Evolutionary conservation across 2,113 vertebrate genomes (phyloP).

Genomic region (Perca schrenkii): DNA sequence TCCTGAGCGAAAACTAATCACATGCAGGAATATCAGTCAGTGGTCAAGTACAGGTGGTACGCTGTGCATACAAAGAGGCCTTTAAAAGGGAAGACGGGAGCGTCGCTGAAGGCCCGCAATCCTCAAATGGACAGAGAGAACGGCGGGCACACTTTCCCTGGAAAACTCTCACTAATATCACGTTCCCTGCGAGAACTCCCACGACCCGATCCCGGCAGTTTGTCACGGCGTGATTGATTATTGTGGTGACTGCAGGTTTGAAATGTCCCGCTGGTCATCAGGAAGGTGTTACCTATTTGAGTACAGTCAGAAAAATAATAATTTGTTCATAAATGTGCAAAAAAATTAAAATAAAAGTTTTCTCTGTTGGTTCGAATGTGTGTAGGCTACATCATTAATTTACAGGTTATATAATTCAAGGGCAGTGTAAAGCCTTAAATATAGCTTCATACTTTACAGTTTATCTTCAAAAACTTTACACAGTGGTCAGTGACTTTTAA

Average conservation of each 20-base stretch:
- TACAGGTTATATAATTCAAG: neutral
- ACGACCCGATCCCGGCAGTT: constrained; percentile 44
- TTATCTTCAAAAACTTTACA: neutral
- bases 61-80: constrained; percentile 17
- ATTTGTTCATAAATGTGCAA: neutral
- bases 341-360: neutral
- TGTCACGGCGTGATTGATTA: constrained; percentile 69
- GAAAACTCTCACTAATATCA: constrained; percentile 70
- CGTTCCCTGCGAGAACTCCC: constrained; percentile 57
- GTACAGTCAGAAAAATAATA: neutral
- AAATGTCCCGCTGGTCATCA: constrained; percentile 37
- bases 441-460: neutral
- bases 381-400: neutral
- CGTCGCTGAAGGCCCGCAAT: constrained; percentile 8
- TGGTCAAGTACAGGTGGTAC: constrained; percentile 27
- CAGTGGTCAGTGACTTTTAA: neutral
- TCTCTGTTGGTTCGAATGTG: neutral
- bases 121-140: constrained; percentile 56
- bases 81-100: constrained; percentile 41
- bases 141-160: constrained; percentile 38
- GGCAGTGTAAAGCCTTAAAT: neutral
- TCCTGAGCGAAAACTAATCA: constrained; percentile 9
- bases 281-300: neutral
- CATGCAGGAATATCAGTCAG: neutral
- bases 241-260: constrained; percentile 38